Conservation (phyloP, 2,888 invertebrate species). For the Drosophila fulvimacula region DNA sequence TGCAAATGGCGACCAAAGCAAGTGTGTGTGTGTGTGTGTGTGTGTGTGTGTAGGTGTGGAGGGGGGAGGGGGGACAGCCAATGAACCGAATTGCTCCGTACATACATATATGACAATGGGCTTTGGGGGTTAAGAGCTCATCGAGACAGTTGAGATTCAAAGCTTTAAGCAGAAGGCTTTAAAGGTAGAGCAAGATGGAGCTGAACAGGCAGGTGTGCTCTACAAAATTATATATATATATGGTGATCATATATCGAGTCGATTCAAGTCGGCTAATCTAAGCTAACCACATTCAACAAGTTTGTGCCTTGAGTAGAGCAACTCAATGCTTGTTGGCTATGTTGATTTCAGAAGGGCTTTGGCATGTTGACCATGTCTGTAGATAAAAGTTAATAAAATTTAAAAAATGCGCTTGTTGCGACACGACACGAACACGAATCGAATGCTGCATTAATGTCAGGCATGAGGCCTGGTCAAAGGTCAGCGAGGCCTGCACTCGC, state of each 20-base stretch:
- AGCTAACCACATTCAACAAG: background rate
- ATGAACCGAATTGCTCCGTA: background rate
- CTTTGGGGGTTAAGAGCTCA: background rate
- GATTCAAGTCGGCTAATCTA: too few species aligned
- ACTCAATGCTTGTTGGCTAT: too few species aligned
- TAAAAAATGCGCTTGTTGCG: background rate
- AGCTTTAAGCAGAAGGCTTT: background rate
- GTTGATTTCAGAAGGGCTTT: too few species aligned
- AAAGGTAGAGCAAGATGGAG: background rate
- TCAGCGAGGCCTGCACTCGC: slow-evolving; percentile 27
- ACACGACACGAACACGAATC: slow-evolving; percentile 19
- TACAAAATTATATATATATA: too few species aligned
- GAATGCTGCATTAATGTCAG: slow-evolving; percentile 37
- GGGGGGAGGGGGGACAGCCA: background rate
- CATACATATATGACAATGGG: slow-evolving; percentile 2
- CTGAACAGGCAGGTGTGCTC: background rate
- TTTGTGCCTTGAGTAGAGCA: too few species aligned
- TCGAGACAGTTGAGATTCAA: background rate
- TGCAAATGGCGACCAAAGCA: background rate
- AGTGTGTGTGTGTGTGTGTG: too few species aligned
- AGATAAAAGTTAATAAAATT: too few species aligned
- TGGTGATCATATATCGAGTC: too few species aligned
- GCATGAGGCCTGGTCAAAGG: slow-evolving; percentile 24
- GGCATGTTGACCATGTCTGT: too few species aligned
- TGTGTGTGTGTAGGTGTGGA: too few species aligned